Conservation (phyloP, 2,797 vertebrate species). For the Macropodus opercularis region DNA sequence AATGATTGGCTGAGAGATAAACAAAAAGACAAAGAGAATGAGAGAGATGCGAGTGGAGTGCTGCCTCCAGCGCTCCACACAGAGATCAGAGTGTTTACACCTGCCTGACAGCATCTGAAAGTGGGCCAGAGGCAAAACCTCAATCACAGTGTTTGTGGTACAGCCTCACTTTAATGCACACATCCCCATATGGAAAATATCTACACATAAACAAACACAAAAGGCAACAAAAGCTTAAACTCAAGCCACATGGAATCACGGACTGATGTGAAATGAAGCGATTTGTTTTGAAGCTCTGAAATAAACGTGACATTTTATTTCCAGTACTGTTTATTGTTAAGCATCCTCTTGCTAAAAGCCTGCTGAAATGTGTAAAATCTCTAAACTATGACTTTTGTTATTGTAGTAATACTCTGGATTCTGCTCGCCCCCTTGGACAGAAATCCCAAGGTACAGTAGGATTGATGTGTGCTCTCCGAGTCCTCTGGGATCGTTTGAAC, state of each 20-base stretch:
- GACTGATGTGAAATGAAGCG: background rate
- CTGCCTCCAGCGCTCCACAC: constrained; percentile 32
- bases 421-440: constrained; percentile 9
- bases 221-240: constrained; percentile 1
- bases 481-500: constrained; percentile 48
- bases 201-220: constrained; percentile 3
- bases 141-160: constrained; percentile 35
- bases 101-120: constrained; percentile 49
- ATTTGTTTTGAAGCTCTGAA: constrained; percentile 1
- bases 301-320: constrained; percentile 10
- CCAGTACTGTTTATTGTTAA: constrained; percentile 6
- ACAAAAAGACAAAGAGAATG: background rate
- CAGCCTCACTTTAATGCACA: constrained; percentile 23
- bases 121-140: constrained; percentile 44
- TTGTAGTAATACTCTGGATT: background rate
- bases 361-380: constrained; percentile 14
- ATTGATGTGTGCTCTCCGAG: constrained; percentile 32
- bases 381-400: constrained; percentile 11
- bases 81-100: constrained; percentile 51
- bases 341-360: background rate
- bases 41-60: constrained; percentile 23
- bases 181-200: background rate
- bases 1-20: constrained; percentile 3
- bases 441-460: constrained; percentile 23
- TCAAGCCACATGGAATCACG: background rate